Conservation (phyloP, 2,113 vertebrate species). For the Oostethus manadensis region DNA sequence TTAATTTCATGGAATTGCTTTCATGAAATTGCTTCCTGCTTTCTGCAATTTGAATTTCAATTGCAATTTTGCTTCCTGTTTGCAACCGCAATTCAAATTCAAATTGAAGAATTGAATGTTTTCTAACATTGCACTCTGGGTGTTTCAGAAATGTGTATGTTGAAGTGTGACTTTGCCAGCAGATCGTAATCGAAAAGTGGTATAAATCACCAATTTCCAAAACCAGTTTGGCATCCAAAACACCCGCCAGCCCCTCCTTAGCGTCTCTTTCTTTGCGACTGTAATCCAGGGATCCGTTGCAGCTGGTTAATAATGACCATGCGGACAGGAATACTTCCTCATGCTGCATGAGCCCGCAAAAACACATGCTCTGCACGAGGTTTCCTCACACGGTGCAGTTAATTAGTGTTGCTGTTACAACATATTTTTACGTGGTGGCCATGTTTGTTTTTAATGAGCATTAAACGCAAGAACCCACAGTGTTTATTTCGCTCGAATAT, state of each 20-base stretch:
- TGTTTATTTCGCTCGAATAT: constrained; percentile 3
- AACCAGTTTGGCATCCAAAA: not conserved
- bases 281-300: constrained; percentile 44
- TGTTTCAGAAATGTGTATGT: not conserved
- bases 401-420: not conserved
- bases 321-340: constrained; percentile 35
- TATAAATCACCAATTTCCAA: not conserved
- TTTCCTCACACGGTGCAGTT: not conserved
- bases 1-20: too few relatives aligned
- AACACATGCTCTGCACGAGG: not conserved
- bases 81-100: too few relatives aligned
- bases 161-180: not conserved
- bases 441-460: not conserved
- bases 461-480: not conserved
- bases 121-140: too few relatives aligned
- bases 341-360: constrained; percentile 10
- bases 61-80: too few relatives aligned
- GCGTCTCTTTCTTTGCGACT: constrained; percentile 11
- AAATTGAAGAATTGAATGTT: too few relatives aligned
- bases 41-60: too few relatives aligned
- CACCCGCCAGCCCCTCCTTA: not conserved
- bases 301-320: constrained; percentile 42
- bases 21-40: too few relatives aligned
- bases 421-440: not conserved
- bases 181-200: not conserved